Evolutionary conservation across 2,113 vertebrate genomes (phyloP), one percentile per base, ranked within the genome.

Genomic region (Baryphthengus martii): DNA sequence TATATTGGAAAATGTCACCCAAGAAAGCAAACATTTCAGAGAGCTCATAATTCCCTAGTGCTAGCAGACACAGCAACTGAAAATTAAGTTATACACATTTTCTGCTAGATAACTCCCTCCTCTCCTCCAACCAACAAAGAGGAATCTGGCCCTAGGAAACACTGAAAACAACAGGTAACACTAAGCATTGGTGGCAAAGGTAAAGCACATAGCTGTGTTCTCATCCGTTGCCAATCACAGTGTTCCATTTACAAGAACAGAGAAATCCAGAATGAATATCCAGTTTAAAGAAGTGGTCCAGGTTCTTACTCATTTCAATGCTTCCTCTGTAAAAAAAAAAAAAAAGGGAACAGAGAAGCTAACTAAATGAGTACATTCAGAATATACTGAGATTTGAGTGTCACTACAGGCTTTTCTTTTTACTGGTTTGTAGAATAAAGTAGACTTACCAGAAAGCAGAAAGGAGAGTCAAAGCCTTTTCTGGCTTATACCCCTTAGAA

Each of bases 1-100:
- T 84, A 47, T 63, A 95, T 21, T 88, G 25, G 65, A 79, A 93
- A 94, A 84, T 33, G 35, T 86, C 90, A 95, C 47, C 47, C 63
- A 74, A 84, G 55, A 88, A 92, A 90, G 83, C 72, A 96, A 95
- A 93, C 47, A 92, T 80, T 93, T 84, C 82, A 63, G 8, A 80
- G 59, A 86, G 33, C 26, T 63, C 11, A 1, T 7, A 68, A 68
- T 49, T 88, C 83, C 65, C 68, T 15, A 21, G 11, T 21, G 42
- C 15, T 90, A 71, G 65, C 39, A 93, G 39, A 62, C 44, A 80
- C 12, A 55, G 75, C 71, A 94, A 77, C 56, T 33, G 72, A 88
- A 93, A 95, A 76, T 85, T 67, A 62, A 85, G 59, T 61, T 44
- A 88, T 29, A 39, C 40, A 37, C 35, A 66, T 56, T 76, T 91